Evolutionary conservation across 2,113 vertebrate species (phyloP), one percentile per base, ranked within the genome.

Genomic region (Plestiodon gilberti): DNA sequence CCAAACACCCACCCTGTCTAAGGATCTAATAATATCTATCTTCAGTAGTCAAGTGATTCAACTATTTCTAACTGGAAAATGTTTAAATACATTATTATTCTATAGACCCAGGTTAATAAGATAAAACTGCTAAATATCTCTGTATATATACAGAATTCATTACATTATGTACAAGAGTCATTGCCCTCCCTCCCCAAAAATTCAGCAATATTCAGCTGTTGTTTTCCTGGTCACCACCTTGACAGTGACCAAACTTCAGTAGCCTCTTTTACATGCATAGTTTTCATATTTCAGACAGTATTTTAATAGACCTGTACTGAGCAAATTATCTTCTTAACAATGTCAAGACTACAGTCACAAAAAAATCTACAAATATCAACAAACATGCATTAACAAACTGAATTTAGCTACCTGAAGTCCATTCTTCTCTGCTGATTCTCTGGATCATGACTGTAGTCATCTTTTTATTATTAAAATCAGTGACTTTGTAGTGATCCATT

Each of bases 391-490:
- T 73, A 57, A 88, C 74, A 88, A 89, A 91, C 61, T 77, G 9
- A 91, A 90, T 88, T 65, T 83, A 89, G 65, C 87, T 94, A 94
- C 91, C 93, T 94, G 89, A 92, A 93, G 91, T 90, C 82, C 93
- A 89, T 43, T 65, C 67, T 93, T 88, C 84, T 90, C 86, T 1
- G 0, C 38, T 83, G 85, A n/a, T 89, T 23, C 65, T 77, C 85
- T 88, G 81, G 71, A 84, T 92, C 86, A 69, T 86, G 77, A 92
- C 48, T 28, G 78, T 84, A 79, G 78, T 28, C 71, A 94, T 89
- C 62, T 89, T 89, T 89, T 87, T 86, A 69, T 77, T 82, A 90
- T 48, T 87, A 80, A 90, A 90, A 82, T 2, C 57, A 87, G 79
- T 48, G 30, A 74, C 81, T 35, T 80, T 88, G 75, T 83, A 78